Base-by-base conservation (phyloP, 2,888 invertebrate species). In the Clunio marinus region DNA sequence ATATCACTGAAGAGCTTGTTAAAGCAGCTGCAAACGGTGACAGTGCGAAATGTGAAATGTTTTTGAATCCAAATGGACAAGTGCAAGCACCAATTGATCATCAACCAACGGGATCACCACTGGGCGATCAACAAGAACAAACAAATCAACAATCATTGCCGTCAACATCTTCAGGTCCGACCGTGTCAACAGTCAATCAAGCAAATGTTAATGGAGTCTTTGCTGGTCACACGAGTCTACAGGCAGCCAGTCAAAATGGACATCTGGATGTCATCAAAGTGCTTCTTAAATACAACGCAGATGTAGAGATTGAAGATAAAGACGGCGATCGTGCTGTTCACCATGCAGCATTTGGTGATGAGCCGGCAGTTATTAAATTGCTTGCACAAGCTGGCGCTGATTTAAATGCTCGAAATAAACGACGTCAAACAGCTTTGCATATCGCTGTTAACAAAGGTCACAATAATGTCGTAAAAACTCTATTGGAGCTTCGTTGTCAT, bases 381-480 rank as follows among this genome's bases (percentile, higher is more conserved):
- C 81, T 97, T 46, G 89, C 90, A 13, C 86, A 85, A 72, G 89
- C 91, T 25, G 91, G 90, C 15, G 95, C 94, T 0, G 97, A 97
- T 81, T 82, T 97, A 59, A 97, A 96, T 82, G 95, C 96, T 3
- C 82, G 97, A 35, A 98, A 98, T 81, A 93, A 96, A 75, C 84
- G 96, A 37, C 83, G 96, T 4, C 97, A 98, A 79, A 97, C 97
- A 4, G 95, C 97, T 46, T 82, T 98, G 69, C 97, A 98, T 77
- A 96, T 98, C 75, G 96, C 96, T 22, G 96, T 97, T 69, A 97
- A 96, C 77, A 96, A 94, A 78, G 94, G 96, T 0, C 96, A 96
- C 73, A 86, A 95, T 60, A 93, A 93, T 71, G 96, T 97, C 45
- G 96, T 97, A 13, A 86, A 93, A 75, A 93, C 91, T 65, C 81